Evolutionary conservation across 2,888 invertebrate genomes (phyloP).

Genomic region (Caenorhabditis becei): DNA sequence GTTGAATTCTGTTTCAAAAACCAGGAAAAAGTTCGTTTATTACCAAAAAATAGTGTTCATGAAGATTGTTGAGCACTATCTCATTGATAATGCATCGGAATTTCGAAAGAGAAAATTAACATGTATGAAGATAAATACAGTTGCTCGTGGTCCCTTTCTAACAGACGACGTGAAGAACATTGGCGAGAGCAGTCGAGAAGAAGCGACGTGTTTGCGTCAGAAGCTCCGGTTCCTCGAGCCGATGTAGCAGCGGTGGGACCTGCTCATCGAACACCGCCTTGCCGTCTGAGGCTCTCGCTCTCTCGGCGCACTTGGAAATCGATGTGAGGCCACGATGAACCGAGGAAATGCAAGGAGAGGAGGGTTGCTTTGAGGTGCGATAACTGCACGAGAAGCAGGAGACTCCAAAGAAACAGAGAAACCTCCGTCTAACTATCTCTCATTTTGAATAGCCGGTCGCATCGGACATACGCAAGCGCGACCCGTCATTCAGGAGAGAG

Average conservation of each 20-base stretch:
- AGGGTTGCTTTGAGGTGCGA: conserved; percentile 41
- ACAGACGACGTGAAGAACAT: conserved; percentile 20
- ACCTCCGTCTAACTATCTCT: conserved; percentile 32
- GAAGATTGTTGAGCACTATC: too few species aligned
- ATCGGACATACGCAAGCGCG: conserved; percentile 37
- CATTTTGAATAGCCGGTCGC: conserved; percentile 46
- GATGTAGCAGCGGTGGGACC: conserved; percentile 18
- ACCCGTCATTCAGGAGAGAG: conserved; percentile 21
- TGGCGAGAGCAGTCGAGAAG: conserved; percentile 13
- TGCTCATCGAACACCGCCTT: conserved; percentile 47
- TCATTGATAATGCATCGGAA: too few species aligned
- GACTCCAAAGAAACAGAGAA: too few species aligned
- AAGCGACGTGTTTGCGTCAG: conserved; percentile 38
- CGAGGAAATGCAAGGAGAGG: conserved; percentile 13
- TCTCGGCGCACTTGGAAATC: conserved; percentile 11
- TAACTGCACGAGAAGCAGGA: conserved; percentile 3
- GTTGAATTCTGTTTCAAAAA: too few species aligned
- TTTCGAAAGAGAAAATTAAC: too few species aligned
- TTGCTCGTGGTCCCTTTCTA: conserved; percentile 10
- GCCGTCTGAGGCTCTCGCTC: conserved; percentile 26
- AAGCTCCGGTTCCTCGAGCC: conserved; percentile 19
- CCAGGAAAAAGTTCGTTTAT: too few species aligned
- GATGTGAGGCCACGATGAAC: conserved; percentile 30
- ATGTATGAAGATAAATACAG: background rate
- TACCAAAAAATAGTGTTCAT: too few species aligned